phyloP scores from a whole-genome alignment of 2,113 vertebrate species.

The Istiophorus platypterus region DNA sequence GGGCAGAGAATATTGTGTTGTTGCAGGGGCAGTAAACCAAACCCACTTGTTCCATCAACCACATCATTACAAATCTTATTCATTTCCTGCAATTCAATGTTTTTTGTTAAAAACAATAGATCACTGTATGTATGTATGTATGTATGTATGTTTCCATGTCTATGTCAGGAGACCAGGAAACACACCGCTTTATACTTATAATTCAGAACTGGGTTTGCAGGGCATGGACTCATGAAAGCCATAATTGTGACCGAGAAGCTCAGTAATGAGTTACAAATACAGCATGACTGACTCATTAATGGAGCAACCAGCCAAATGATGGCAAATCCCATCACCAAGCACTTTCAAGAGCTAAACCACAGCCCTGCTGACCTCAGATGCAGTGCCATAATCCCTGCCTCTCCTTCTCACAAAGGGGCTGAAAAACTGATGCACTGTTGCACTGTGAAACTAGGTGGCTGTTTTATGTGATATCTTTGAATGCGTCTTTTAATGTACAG shows the following conservation, averaged over 20 bases:
- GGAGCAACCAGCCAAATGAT: conserved; percentile 52
- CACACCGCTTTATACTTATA: not conserved
- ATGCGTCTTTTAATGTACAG: conserved; percentile 10
- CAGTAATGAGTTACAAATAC: conserved; percentile 57
- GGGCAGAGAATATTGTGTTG: not conserved
- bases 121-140: too few relatives aligned
- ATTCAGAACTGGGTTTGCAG: conserved; percentile 29
- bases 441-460: not conserved
- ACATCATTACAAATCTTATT: not conserved
- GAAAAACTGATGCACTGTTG: conserved; percentile 15
- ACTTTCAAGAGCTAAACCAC: conserved; percentile 42
- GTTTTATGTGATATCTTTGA: not conserved
- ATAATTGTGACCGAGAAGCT: conserved; percentile 47
- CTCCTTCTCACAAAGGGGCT: conserved; percentile 1
- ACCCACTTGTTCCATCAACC: not conserved
- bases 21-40: conserved; percentile 1
- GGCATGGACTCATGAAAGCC: conserved; percentile 6
- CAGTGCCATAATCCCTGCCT: conserved; percentile 44
- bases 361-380: conserved; percentile 46
- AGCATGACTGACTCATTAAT: conserved; percentile 33
- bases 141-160: not conserved
- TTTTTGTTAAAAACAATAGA: too few relatives aligned
- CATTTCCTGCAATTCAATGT: too few relatives aligned
- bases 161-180: not conserved
- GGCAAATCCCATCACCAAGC: conserved; percentile 53